Conservation (phyloP, 2,113 vertebrate genomes). For the Rhea americana region DNA sequence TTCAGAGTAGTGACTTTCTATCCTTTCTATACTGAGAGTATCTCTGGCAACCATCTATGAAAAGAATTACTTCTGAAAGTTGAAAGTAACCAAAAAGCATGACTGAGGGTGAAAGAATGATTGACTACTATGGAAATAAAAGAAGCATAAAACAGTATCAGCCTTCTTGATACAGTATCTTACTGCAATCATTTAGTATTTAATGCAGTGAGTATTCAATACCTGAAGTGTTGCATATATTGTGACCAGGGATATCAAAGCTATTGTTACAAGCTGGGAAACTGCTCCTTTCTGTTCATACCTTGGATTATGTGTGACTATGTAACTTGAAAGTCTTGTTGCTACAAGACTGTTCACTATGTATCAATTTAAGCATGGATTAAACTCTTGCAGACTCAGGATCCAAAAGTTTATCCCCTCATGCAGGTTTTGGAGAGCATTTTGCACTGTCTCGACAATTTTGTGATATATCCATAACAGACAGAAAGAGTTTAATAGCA, state of each 20-base stretch:
- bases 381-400: neutral
- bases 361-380: neutral
- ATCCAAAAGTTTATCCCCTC: neutral
- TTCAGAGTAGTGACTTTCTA: neutral
- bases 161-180: neutral
- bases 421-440: neutral
- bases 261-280: neutral
- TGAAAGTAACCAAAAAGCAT: neutral
- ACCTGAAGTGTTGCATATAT: neutral
- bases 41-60: neutral
- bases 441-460: neutral
- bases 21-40: neutral
- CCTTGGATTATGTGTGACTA: neutral
- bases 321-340: neutral
- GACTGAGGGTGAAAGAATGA: neutral
- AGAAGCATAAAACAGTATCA: neutral
- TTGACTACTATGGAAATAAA: neutral
- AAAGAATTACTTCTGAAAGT: neutral
- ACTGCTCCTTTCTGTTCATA: neutral
- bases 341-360: neutral
- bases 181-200: neutral
- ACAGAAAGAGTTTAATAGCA: conserved; percentile 41
- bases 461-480: neutral
- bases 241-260: neutral
- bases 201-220: neutral